These are phyloP conservation scores for Pelobates fuscus DNA, from an alignment of 2,113 vertebrate species.

Conservation along the genomic window DNA sequence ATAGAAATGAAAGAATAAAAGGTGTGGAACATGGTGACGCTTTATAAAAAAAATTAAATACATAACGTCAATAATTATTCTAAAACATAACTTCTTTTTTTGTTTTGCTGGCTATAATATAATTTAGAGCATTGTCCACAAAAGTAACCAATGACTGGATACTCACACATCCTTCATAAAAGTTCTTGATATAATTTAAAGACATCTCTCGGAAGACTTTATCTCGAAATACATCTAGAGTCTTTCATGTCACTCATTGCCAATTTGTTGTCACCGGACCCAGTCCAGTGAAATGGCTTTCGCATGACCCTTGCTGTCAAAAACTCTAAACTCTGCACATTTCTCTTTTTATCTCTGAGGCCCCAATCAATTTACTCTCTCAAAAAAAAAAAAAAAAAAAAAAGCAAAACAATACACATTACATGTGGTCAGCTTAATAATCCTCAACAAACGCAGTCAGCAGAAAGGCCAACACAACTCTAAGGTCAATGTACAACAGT, in stretches of 20 bases:
- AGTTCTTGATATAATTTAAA: conserved; percentile 84
- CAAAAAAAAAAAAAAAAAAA: conserved; percentile 65
- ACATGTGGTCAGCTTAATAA: conserved; percentile 68
- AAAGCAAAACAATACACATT: conserved; percentile 69
- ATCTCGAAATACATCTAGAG: conserved; percentile 51
- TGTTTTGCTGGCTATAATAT: no score
- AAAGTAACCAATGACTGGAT: conserved; percentile 40
- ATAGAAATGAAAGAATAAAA: no score
- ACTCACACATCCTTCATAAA: conserved; percentile 89
- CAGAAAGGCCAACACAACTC: conserved; percentile 59
- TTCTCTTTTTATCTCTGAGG: conserved; percentile 67
- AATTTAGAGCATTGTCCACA: no score
- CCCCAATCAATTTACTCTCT: conserved; percentile 71
- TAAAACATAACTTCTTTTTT: no score
- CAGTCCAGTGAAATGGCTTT: conserved; percentile 54
- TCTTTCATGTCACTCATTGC: conserved; percentile 62
- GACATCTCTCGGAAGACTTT: conserved; percentile 70
- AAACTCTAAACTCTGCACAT: conserved; percentile 73
- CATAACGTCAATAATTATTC: no score
- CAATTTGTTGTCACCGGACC: conserved; percentile 58
- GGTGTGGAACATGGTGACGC: no score
- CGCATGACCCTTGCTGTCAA: conserved; percentile 62
- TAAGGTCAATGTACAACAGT: conserved; percentile 16
- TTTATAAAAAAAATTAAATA: no score
- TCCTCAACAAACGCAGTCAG: conserved; percentile 73